Percentiles rank a stretch among this genome's conserved stretches.
phyloP scores from a whole-genome alignment of 1,140 invertebrate genomes.

The Pogonus chalceus region DNA sequence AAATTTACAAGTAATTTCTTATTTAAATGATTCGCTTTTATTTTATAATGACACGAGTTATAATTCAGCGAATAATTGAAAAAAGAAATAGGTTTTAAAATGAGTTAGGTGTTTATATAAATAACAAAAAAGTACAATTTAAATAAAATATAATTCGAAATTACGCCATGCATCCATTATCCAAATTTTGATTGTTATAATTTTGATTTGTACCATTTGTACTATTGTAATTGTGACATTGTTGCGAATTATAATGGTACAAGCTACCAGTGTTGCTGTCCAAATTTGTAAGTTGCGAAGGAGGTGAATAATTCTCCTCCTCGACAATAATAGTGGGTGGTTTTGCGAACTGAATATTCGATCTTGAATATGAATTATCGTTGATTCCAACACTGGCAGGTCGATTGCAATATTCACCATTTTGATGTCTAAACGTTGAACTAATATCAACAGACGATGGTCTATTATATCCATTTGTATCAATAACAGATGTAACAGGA shows the following conservation, averaged over 20 bases:
- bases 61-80: no score
- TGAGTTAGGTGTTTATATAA: no score
- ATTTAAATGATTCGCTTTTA: no score
- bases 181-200: constrained; percentile 24
- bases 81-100: no score
- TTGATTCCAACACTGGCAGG: constrained; percentile 17
- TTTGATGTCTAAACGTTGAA: constrained; percentile 19
- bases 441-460: constrained; percentile 18
- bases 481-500: constrained; percentile 21
- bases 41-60: no score
- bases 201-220: constrained; percentile 18
- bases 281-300: constrained; percentile 27
- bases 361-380: constrained; percentile 18
- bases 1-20: no score
- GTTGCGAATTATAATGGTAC: constrained; percentile 22
- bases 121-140: no score
- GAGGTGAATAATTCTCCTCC: constrained; percentile 22
- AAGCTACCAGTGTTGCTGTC: constrained; percentile 20
- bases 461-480: constrained; percentile 27
- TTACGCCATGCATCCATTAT: constrained; percentile 35
- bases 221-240: constrained; percentile 28
- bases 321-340: constrained; percentile 30
- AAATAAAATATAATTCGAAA: constrained; percentile 9
- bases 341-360: constrained; percentile 20
- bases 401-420: constrained; percentile 19